Base-by-base conservation (phyloP, 1,140 invertebrate species). In the Hycleus phaleratus region DNA sequence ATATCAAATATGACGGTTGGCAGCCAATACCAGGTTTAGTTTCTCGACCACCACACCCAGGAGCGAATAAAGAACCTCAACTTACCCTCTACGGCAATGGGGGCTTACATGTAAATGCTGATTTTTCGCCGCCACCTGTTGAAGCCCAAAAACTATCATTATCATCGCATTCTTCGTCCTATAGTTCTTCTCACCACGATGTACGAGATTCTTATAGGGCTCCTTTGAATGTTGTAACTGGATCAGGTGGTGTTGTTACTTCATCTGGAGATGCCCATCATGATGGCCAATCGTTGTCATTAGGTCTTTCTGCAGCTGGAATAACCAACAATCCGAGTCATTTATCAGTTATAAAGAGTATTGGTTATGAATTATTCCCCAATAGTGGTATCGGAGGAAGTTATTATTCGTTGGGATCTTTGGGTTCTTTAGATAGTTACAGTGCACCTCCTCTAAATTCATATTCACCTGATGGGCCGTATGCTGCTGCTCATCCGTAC, bases 1-100 rank as follows among this genome's bases (percentile, higher is more conserved):
- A 86, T 66, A 86, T 88, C 5, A 79, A 85, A 54, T 91, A 90
- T 65, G 88, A 91, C 60, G 88, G 88, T 32, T 91, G 88, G 88
- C 87, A 87, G 66, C 88, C 88, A 10, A 90, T 91, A 44, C 82
- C 86, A 32, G 86, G 86, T 38, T 73, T 79, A 18, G 66, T 79
- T 8, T 75, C 75, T 38, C 71, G 70, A 43, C 63, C 68, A 38
- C 71, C 73, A 2, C 18, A 18, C 18, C 59, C 61, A 18, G 63
- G 18, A 18, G 18, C 1, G 18, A 18, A 18, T 18, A 18, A 18
- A 18, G 18, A 18, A 18, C 18, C 18, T 18, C 18, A 18, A 18
- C 18, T 18, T 67, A 62, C 49, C 73, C 10, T 74, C 74, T 18
- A 18, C 1, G 18, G 18, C 74, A 70, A 49, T n/a, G 72, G 74